phyloP scores from a whole-genome alignment of 2,113 vertebrate species.

The Neodon shergylaensis region DNA sequence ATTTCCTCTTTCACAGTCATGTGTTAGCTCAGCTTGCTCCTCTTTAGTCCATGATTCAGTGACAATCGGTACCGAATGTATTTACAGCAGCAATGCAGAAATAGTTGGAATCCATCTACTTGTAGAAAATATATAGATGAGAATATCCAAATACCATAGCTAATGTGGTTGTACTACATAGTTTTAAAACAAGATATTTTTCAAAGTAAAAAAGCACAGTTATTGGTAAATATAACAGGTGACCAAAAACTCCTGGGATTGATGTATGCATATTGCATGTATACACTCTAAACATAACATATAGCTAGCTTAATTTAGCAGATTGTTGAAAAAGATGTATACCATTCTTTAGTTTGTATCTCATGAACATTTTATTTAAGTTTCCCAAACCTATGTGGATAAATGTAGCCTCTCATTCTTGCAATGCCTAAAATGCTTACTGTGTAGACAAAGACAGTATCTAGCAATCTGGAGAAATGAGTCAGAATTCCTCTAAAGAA shows the following conservation, averaged over 20 bases:
- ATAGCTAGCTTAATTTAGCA: background rate
- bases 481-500: conserved; percentile 66
- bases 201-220: background rate
- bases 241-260: background rate
- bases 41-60: background rate
- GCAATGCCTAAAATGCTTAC: conserved; percentile 55
- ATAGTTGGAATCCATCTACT: background rate
- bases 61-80: background rate
- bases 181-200: background rate
- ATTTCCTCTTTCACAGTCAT: background rate
- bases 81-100: background rate
- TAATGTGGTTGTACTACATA: background rate
- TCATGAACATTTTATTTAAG: background rate
- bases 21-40: background rate
- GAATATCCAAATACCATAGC: background rate
- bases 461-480: conserved; percentile 66
- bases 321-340: background rate
- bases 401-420: conserved; percentile 51
- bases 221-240: background rate
- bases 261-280: background rate
- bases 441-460: conserved; percentile 60
- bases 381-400: background rate
- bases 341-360: background rate
- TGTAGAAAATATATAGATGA: background rate
- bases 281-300: background rate